Percentiles rank a stretch among this genome's conserved stretches.
Conservation (phyloP, 1,140 invertebrate species). For the Agrypnia vestita region DNA sequence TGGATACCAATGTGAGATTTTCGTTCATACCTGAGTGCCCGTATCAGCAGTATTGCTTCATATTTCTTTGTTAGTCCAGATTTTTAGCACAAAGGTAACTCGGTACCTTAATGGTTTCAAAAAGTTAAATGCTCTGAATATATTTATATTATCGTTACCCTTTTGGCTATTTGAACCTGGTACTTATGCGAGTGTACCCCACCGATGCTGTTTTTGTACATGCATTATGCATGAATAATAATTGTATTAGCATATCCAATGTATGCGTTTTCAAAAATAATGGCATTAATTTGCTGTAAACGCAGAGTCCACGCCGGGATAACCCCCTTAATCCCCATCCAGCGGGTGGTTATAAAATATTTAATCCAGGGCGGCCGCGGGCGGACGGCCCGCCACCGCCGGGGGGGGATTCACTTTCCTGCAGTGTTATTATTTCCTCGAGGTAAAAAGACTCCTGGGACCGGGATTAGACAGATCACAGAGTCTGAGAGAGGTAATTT, state of each 20-base stretch:
- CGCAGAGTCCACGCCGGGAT: conserved; percentile 6
- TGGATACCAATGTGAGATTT: too few species aligned
- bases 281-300: not conserved
- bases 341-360: conserved; percentile 46
- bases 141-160: too few species aligned
- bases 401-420: conserved; percentile 34
- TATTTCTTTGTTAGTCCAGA: too few species aligned
- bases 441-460: conserved; percentile 30
- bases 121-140: too few species aligned
- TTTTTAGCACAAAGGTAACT: too few species aligned
- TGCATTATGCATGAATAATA: too few species aligned
- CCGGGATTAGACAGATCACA: conserved; percentile 31
- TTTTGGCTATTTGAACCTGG: too few species aligned
- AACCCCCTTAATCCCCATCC: conserved; percentile 37
- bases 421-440: conserved; percentile 32
- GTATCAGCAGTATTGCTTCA: too few species aligned
- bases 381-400: not conserved
- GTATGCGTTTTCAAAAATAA: conserved; percentile 24
- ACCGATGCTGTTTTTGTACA: too few species aligned
- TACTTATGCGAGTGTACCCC: too few species aligned
- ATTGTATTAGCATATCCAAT: not conserved
- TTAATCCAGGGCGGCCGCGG: conserved; percentile 18
- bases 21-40: too few species aligned
- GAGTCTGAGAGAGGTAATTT: conserved; percentile 30
- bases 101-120: too few species aligned